Evolutionary conservation across 2,888 invertebrate species (phyloP), one percentile per base, ranked within the genome.

Genomic region (Metalampra italica): DNA sequence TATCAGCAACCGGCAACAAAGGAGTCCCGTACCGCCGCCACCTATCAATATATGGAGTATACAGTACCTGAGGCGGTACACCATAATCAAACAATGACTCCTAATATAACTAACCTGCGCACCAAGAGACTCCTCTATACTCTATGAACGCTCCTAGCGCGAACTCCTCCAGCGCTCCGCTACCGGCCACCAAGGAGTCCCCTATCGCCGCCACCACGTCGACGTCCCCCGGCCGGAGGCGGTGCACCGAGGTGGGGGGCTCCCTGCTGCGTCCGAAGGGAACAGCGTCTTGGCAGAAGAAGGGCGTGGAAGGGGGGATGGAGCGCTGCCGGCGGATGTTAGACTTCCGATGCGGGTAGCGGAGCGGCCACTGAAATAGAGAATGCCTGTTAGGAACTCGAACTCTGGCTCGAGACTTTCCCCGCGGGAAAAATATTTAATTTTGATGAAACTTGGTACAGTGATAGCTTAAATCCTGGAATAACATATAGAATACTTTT

Each of bases 51-150:
- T n/a, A n/a, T n/a, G n/a, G n/a, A n/a, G n/a, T n/a, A n/a, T n/a
- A n/a, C n/a, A n/a, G n/a, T n/a, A 5, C 22, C 22, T 22, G 22
- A 22, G 22, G 5, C 22, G 22, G 22, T 22, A 5, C 22, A 22
- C 22, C 22, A 22, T 3, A 22, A 22, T 22, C 2, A 22, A 22
- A 22, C 22, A 22, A 22, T 22, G 5, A 22, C 22, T 22, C 22
- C 22, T 22, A 22, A 22, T 3, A 22, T 22, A 22, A 22, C 66
- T 59, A 59, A 92, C 93, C 93, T 61, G 91, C 92, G 73, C 93
- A 93, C 94, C 94, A 94, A 9, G 94, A 94, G 1, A 94, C 92
- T 0, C 94, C 94, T 45, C 94, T 80, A 55, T 94, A 92, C 70
- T 94, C 94, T 53, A 94, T 92, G 63, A 94, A 92, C 0, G 94